These are phyloP conservation scores for Phania funesta DNA, from an alignment of 2,888 invertebrate species.

Conservation along the genomic window DNA sequence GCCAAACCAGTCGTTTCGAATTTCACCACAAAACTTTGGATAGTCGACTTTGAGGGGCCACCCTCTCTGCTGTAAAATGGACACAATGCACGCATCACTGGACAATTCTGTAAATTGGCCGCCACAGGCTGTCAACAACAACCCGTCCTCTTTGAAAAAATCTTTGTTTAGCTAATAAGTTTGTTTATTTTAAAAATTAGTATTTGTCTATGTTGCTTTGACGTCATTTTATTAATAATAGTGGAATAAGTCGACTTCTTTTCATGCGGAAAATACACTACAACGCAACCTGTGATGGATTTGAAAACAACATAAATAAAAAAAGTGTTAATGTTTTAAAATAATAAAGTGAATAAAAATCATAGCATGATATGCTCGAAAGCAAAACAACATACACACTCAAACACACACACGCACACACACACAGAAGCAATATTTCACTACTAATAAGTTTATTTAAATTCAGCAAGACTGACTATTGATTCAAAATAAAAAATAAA, in stretches of 20 bases:
- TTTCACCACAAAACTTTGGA: too few relatives aligned
- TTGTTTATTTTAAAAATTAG: slow-evolving; percentile 18
- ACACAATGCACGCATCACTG: too few relatives aligned
- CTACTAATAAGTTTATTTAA: neutral
- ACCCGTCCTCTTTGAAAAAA: too few relatives aligned
- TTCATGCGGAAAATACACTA: neutral
- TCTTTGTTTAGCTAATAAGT: neutral
- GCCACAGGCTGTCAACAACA: too few relatives aligned
- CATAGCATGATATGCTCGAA: too few relatives aligned
- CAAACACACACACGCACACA: too few relatives aligned
- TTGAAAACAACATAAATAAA: slow-evolving; percentile 3
- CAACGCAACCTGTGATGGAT: neutral
- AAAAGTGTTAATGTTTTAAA: slow-evolving; percentile 30
- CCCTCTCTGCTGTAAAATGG: too few relatives aligned
- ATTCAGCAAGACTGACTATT: slow-evolving; percentile 12
- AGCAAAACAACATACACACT: too few relatives aligned
- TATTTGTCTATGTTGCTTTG: slow-evolving; percentile 21
- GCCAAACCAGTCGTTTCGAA: too few relatives aligned
- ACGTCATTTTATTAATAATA: slow-evolving; percentile 22
- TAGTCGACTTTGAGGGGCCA: too few relatives aligned
- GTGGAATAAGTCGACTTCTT: neutral
- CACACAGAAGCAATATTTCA: too few relatives aligned
- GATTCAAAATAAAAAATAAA: neutral
- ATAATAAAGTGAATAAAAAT: neutral
- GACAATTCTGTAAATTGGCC: too few relatives aligned